Conservation (phyloP, 2,113 vertebrate genomes). For the Xenopus tropicalis region DNA sequence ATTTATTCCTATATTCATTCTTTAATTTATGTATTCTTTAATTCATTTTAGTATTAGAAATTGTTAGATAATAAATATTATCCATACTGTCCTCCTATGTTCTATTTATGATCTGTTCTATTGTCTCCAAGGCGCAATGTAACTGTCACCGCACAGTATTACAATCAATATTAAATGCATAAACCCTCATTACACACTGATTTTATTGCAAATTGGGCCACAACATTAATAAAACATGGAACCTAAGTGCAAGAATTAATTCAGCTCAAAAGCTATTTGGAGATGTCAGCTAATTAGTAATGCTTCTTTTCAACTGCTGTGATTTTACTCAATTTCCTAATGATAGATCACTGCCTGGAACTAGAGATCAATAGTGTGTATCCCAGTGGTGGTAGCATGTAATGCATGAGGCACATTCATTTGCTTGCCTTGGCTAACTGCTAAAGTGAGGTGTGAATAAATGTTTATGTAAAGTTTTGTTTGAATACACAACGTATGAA, state of each 20-base stretch:
- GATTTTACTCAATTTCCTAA: constrained; percentile 44
- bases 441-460: constrained; percentile 26
- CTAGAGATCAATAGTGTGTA: constrained; percentile 44
- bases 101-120: constrained; percentile 22
- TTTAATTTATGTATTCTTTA: no score
- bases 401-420: constrained; percentile 24
- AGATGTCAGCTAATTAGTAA: constrained; percentile 53
- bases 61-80: constrained; percentile 9
- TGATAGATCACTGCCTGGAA: constrained; percentile 52
- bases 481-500: constrained; percentile 29
- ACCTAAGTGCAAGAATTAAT: constrained; percentile 53
- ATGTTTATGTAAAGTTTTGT: constrained; percentile 41
- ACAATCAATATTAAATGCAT: constrained; percentile 40
- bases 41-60: no score
- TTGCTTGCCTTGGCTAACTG: constrained; percentile 32
- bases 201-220: constrained; percentile 44
- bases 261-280: constrained; percentile 50
- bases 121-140: constrained; percentile 27
- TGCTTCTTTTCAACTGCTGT: constrained; percentile 46
- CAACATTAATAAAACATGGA: constrained; percentile 48
- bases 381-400: constrained; percentile 27
- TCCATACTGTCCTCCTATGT: constrained; percentile 15
- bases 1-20: no score
- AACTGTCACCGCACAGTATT: constrained; percentile 44
- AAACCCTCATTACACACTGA: constrained; percentile 31